Base-by-base conservation (phyloP, 2,113 vertebrate genomes). In the Stigmatopora argus region DNA sequence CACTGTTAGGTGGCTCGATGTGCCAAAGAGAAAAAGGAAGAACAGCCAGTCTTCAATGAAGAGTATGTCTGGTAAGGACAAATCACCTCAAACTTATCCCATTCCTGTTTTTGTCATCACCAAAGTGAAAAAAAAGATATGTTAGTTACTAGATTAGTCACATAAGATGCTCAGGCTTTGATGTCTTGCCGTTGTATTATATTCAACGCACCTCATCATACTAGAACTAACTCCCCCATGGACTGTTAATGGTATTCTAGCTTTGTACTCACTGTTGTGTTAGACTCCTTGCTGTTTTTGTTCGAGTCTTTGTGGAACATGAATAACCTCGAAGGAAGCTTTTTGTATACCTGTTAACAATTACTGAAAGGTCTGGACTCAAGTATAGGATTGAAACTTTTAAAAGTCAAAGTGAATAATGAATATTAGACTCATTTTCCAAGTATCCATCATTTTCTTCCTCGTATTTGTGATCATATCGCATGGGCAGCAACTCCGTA, bases 41-140 rank as follows among this genome's bases (percentile, higher is more conserved):
- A 95, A 92, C 90, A 94, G 94, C 89, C 93, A 94, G 89, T 95
- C 93, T 92, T 93, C 93, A 79, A 85, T 93, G 90, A 96, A 96
- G 92, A 93, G 91, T 75, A 94, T 95, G 94, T 95, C 94, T 83
- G 94, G 94, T 96, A 92, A 80, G 80, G 57, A 70, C 49, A 44
- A 8, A 6, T 73, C 21, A 13, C 55, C 64, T 58, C 71, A 18
- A 3, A 44, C 44, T 62, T 35, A 31, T 0, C 35, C 65, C 57
- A 59, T 66, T 31, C 35, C 8, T 74, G 46, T 59, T 49, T 56
- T 57, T 57, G 35, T 72, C 49, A 1, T n/a, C 46, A 69, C 58
- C 35, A 57, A 48, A 60, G 57, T 60, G 15, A 56, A 23, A 51
- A 4, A 57, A 55, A 12, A 67, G 31, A 58, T 31, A 46, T n/a